Evolutionary conservation across 2,797 vertebrate species (phyloP), one percentile per base, ranked within the genome.

Genomic region (Schizothorax lantsangensis): DNA sequence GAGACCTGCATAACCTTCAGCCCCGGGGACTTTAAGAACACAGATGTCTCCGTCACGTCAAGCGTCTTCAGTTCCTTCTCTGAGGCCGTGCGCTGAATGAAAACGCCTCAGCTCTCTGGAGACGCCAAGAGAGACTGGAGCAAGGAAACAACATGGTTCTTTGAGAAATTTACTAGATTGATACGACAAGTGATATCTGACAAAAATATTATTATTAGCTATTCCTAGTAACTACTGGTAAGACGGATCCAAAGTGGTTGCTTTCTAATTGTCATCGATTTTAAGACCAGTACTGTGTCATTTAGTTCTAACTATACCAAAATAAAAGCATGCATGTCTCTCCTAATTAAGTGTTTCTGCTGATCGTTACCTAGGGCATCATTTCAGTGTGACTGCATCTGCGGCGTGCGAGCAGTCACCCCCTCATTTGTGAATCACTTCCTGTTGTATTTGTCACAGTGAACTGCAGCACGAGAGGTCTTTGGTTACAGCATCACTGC

Each of bases 381-480:
- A 66, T 59, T 79, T 23, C 0, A 69, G 17, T 79, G 8, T 10
- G 71, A 54, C 15, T 47, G 38, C 81, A 87, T 78, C 54, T 80
- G 75, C 6, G 40, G 36, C 9, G 19, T 43, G n/a, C 19, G 5
- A 68, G 66, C 68, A 74, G 26, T 69, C 79, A 59, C 68, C 86
- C 49, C 71, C 81, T 69, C 84, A 64, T 72, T 79, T 89, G 86
- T 87, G 79, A 83, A 78, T 74, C 57, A 79, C 69, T 72, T 82
- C 75, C 66, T 40, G 26, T 78, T 78, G 45, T 68, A 8, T 68
- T 62, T 77, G 43, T 52, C 72, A 78, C 83, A 64, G 40, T 45
- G 52, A 77, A 47, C 47, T 69, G 80, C 49, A 79, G 47, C 47
- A 78, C 17, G 49, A 54, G 62, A 47, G 66, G 40, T 74, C 23